Evolutionary conservation across 2,888 invertebrate genomes (phyloP), one percentile per base, ranked within the genome.

Genomic region (Watsonalla cultraria): DNA sequence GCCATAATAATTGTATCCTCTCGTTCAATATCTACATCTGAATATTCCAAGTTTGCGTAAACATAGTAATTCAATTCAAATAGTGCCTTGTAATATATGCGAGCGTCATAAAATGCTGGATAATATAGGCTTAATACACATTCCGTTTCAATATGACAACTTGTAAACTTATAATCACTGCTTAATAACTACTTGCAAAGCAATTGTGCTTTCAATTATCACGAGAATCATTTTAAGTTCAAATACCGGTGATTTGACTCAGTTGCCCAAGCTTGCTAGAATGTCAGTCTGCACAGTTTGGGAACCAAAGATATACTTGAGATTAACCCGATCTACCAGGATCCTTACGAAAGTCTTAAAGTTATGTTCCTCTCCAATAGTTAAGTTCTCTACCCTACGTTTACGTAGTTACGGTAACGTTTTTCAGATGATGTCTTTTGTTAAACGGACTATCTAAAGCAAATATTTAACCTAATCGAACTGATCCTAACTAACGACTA

Each of bases 71-170:
- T 65, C 57, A 65, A 65, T 65, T 66, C 69, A 62, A 64, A 65
- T 64, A 64, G 59, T 54, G 55, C 54, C 54, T 56, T 53, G 68
- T 66, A 60, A 61, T 69, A 61, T 69, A 74, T 72, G 65, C 75
- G 64, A 59, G 57, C 57, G 61, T 71, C 68, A 74, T 74, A 71
- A 75, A 80, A 78, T 64, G 75, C 68, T 60, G 66, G 70, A 72
- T 76, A 77, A 84, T 80, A 80, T 81, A 61, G 53, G 68, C 69
- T 56, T 58, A 65, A 57, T 76, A 70, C 72, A 72, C 80, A 71
- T 76, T 77, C 75, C 77, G 70, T 66, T 72, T 68, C 70, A 70
- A 61, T 72, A 75, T 70, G 68, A 62, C 58, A 69, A 82, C 86
- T 81, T 77, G 79, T 65, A 67, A 71, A 70, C 59, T 74, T 75